Evolutionary conservation across 2,888 invertebrate species (phyloP).

Genomic region (Philereme vetulata): DNA sequence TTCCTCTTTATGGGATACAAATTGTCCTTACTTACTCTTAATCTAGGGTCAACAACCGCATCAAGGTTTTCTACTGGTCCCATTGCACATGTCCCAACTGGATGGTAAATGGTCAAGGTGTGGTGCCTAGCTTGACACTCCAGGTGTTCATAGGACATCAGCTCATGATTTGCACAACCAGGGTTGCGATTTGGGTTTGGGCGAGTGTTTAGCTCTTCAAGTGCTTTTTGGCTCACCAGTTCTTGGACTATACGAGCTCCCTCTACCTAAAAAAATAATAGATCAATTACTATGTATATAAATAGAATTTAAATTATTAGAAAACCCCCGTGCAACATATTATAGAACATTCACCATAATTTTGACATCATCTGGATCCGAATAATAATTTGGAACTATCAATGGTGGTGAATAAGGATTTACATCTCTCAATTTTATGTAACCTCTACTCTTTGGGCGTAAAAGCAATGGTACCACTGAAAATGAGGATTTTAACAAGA

Average conservation of each 20-base stretch:
- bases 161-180: constrained; percentile 85
- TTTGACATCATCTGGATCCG: constrained; percentile 88
- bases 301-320: not conserved
- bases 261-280: constrained; percentile 83
- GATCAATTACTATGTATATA: not conserved
- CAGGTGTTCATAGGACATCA: constrained; percentile 89
- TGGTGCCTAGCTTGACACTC: constrained; percentile 90
- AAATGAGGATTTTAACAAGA: constrained; percentile 87
- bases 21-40: constrained; percentile 55
- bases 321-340: not conserved
- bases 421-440: constrained; percentile 85
- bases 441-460: constrained; percentile 89
- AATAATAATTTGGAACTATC: constrained; percentile 95
- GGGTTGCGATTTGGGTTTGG: constrained; percentile 87
- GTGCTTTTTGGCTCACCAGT: constrained; percentile 84
- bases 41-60: constrained; percentile 88
- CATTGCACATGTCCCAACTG: constrained; percentile 93
- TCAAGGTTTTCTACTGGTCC: constrained; percentile 80
- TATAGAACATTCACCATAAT: constrained; percentile 83
- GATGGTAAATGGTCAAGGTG: constrained; percentile 92
- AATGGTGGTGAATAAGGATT: constrained; percentile 89
- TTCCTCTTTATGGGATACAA: no score
- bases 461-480: constrained; percentile 88
- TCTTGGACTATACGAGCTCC: constrained; percentile 88
- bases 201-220: constrained; percentile 84